Evolutionary conservation across 2,888 invertebrate species (phyloP).

Genomic region (Tetragnatha montana): DNA sequence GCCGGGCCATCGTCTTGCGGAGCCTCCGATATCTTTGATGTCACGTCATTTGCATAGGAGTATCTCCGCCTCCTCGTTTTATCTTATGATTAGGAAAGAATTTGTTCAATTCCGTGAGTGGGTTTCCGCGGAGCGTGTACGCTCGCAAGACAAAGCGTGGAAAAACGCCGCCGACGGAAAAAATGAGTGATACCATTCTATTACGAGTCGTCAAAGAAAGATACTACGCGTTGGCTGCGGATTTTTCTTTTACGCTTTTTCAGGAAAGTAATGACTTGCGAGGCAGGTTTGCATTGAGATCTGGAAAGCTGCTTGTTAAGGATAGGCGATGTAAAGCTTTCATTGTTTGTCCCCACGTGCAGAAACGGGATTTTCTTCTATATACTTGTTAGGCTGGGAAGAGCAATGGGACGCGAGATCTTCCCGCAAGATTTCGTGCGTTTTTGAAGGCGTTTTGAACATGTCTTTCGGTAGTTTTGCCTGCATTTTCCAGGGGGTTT

Average conservation of each 20-base stretch:
- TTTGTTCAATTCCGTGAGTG: slow-evolving; percentile 54
- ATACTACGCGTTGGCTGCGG: slow-evolving; percentile 27
- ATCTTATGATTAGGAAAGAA: slow-evolving; percentile 54
- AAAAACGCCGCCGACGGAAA: background rate
- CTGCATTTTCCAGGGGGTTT: too few relatives aligned
- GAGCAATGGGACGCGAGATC: slow-evolving; percentile 31
- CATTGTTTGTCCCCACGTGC: slow-evolving; percentile 50
- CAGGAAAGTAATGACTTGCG: slow-evolving; percentile 58
- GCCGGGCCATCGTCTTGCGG: slow-evolving; percentile 15
- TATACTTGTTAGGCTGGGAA: slow-evolving; percentile 29
- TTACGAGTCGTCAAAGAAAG: slow-evolving; percentile 48
- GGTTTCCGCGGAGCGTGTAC: slow-evolving; percentile 5
- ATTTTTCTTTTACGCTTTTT: slow-evolving; percentile 60
- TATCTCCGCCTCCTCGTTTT: slow-evolving; percentile 28
- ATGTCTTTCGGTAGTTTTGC: too few relatives aligned
- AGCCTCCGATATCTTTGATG: slow-evolving; percentile 50
- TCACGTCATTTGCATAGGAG: slow-evolving; percentile 42
- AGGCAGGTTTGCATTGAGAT: slow-evolving; percentile 48
- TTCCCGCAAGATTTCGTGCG: slow-evolving; percentile 32
- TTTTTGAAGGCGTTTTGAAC: slow-evolving; percentile 35
- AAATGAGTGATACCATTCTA: slow-evolving; percentile 30
- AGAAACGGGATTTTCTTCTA: slow-evolving; percentile 33
- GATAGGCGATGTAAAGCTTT: slow-evolving; percentile 33
- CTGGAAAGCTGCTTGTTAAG: slow-evolving; percentile 58
- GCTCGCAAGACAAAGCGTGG: slow-evolving; percentile 1